Evolutionary conservation across 1,140 invertebrate species (phyloP), one percentile per base, ranked within the genome.

Genomic region (Rhysida immarginata): DNA sequence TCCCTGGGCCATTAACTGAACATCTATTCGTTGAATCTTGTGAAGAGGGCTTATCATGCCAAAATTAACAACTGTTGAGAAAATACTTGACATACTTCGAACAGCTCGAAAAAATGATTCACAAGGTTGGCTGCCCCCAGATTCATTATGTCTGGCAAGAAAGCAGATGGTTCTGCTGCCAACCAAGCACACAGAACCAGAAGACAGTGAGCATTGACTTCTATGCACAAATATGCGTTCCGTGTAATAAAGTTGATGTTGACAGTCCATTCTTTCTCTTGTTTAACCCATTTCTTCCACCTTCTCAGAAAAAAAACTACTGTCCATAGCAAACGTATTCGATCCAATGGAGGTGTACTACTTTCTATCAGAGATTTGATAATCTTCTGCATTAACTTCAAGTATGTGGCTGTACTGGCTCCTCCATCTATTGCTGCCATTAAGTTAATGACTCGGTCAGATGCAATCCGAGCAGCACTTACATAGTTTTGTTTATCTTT

Each of bases 401-500:
- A 23, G 23, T 48, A 48, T 13, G 21, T 23, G 11, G 23, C 23
- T 18, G 45, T 48, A 11, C 14, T 20, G 11, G 13, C 11, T 13
- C 14, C 23, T 11, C 21, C 45, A 18, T 23, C 21, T 18, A 48
- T 48, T 48, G 8, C 11, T 23, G 13, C 8, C 21, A 48, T 11
- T 20, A 48, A 23, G 11, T 20, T 13, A 48, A 48, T 48, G 11
- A 48, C 45, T 8, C 21, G 11, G 21, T 13, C 13, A 13, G 45
- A 48, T 48, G 45, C 23, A 11, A 48, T 8, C 21, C 45, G 45
- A 13, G 8, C 45, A 23, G 45, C 45, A 14, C 45, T 23, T 14
- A 20, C 45, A 23, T 48, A 48, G 45, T 48, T 48, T 20, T 48
- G 45, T 23, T 48, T 48, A 23, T 48, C 45, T 48, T 14, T 48